Evolutionary conservation across 2,797 vertebrate species (phyloP), one percentile per base, ranked within the genome.

Genomic region (Eulemur coronatus): DNA sequence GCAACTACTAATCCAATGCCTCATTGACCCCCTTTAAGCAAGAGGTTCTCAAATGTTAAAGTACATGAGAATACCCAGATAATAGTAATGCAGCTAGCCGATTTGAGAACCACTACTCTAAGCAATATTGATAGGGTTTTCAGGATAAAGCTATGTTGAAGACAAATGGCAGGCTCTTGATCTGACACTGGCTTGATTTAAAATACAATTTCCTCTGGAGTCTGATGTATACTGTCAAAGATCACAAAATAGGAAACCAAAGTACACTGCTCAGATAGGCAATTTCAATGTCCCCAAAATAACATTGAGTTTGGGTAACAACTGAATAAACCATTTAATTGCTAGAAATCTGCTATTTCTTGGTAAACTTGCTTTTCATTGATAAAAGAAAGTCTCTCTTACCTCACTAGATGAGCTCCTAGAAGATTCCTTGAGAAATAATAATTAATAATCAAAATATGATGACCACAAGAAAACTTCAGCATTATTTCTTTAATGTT

Each of bases 401-500:
- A 95, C 72, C 82, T 88, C 55, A 59, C 59, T 95, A 65, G 87
- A 91, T 82, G 76, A 80, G 3, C 30, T 43, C 4, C 28, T 87
- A 38, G 57, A 41, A 82, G n/a, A 35, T 67, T 75, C 52, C 85
- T 97, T 90, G 63, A 87, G 41, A 94, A 94, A 70, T 72, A 84
- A 94, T 50, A 93, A 79, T 50, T 52, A 82, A 87, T 30, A 80
- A 89, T 92, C 2, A 86, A 95, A 95, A 88, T 80, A 33, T 43
- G 28, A 38, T 20, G n/a, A 80, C 4, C 5, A 80, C 11, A 63
- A 50, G 33, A 97, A 50, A 73, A 46, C 7, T 4, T 46, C 3
- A 65, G 28, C 26, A 75, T 63, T 65, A 46, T 78, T 91, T 48
- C 55, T 59, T 75, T n/a, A 82, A 55, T 75, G 14, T 48, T 86